A percentile compares a stretch with the other conserved stretches of the same genome.
Evolutionary conservation across 2,888 invertebrate species (phyloP).

Genomic region (Hirtodrosophila duncani): DNA sequence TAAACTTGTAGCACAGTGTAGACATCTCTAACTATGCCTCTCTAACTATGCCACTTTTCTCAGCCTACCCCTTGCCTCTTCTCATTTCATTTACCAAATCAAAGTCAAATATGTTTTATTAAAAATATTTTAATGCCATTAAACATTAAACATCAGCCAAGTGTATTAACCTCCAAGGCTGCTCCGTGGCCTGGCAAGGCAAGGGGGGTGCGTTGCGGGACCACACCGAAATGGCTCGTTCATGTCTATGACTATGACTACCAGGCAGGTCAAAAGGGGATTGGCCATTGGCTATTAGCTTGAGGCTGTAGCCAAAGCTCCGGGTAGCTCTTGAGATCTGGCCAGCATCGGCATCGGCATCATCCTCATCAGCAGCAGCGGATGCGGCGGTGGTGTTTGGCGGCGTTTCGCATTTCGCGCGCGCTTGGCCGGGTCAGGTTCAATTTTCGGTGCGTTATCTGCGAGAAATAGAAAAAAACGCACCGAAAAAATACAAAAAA

Average conservation of each 20-base stretch:
- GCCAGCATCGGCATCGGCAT: too few relatives aligned
- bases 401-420: conserved; percentile 65
- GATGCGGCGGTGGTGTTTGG: conserved; percentile 10
- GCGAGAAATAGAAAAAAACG: conserved; percentile 8
- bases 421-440: conserved; percentile 47
- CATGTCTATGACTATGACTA: conserved; percentile 38
- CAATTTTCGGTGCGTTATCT: conserved; percentile 55
- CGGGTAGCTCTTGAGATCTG: too few relatives aligned
- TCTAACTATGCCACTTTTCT: conserved; percentile 27
- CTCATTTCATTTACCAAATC: conserved; percentile 44
- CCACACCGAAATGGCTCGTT: conserved; percentile 39
- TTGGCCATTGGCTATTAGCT: conserved; percentile 27
- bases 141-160: conserved; percentile 67
- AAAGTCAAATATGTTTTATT: conserved; percentile 67
- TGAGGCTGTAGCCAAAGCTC: conserved; percentile 1
- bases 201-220: conserved; percentile 12
- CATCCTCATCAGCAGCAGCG: conserved; percentile 1
- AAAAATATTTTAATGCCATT: conserved; percentile 71
- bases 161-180: conserved; percentile 61
- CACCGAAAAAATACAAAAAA: conserved; percentile 3
- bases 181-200: conserved; percentile 1
- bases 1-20: conserved; percentile 28
- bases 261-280: conserved; percentile 41
- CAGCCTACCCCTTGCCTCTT: conserved; percentile 11
- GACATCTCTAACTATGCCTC: too few relatives aligned